Conservation (phyloP, 2,888 invertebrate species). For the Microctonus aethiopoides region DNA sequence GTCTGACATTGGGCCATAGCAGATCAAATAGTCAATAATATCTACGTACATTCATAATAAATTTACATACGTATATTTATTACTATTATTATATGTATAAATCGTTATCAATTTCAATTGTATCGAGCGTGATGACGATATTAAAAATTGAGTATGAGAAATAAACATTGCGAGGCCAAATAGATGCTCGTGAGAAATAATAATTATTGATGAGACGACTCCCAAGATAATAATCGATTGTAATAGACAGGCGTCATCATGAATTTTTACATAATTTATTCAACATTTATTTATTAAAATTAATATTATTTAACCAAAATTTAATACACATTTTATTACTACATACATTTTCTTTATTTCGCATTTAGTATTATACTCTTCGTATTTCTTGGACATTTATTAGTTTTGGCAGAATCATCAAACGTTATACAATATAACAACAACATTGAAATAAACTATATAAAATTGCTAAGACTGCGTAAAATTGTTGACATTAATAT, state of each 20-base stretch:
- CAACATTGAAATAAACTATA: background rate
- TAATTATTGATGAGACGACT: conserved; percentile 3
- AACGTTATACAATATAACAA: background rate
- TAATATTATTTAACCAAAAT: no score
- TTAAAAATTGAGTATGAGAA: background rate
- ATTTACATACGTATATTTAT: conserved; percentile 9
- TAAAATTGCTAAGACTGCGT: background rate
- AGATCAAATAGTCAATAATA: conserved; percentile 41
- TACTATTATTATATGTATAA: background rate
- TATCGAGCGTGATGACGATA: conserved; percentile 10
- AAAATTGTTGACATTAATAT: background rate
- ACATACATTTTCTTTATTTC: background rate
- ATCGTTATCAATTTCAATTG: background rate
- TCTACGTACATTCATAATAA: conserved; percentile 8
- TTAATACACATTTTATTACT: no score
- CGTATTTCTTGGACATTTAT: background rate
- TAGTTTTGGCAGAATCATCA: conserved; percentile 3
- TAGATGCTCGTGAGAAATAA: conserved; percentile 13
- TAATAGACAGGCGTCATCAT: background rate
- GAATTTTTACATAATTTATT: background rate
- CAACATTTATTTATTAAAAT: background rate
- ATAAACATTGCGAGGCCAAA: background rate
- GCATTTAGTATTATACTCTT: background rate
- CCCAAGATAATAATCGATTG: conserved; percentile 2
- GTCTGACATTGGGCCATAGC: conserved; percentile 35